These are phyloP conservation scores for Agrochola macilenta DNA, from an alignment of 2,888 invertebrate genomes.

Conservation along the genomic window DNA sequence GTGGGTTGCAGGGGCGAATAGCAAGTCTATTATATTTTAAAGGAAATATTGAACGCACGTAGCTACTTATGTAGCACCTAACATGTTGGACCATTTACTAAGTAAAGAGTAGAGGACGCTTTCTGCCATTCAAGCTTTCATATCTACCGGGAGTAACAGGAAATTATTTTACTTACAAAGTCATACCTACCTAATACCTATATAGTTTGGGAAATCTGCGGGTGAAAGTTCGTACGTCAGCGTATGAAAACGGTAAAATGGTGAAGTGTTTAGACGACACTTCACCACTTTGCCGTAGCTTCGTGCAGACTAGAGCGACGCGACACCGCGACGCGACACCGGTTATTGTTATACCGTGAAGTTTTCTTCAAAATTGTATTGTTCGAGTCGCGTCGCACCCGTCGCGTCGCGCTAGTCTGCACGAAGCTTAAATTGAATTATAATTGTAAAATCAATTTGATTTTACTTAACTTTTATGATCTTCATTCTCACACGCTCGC, in stretches of 20 bases:
- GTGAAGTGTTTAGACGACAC: background rate
- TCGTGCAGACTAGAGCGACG: too few relatives aligned
- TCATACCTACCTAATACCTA: background rate
- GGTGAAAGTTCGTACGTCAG: background rate
- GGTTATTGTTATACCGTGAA: too few relatives aligned
- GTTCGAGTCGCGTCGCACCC: too few relatives aligned
- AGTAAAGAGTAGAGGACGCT: background rate
- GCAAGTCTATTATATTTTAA: background rate
- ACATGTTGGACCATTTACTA: background rate
- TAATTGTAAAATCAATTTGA: slow-evolving; percentile 37
- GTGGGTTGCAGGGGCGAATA: too few relatives aligned
- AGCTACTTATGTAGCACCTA: background rate
- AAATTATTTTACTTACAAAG: slow-evolving; percentile 5
- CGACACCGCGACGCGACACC: too few relatives aligned
- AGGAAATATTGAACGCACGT: background rate
- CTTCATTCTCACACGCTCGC: slow-evolving; percentile 25
- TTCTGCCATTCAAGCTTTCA: background rate
- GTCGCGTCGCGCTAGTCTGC: too few relatives aligned
- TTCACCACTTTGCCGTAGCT: background rate
- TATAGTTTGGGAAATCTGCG: background rate
- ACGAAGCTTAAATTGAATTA: too few relatives aligned
- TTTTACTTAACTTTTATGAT: slow-evolving; percentile 19
- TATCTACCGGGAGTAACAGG: background rate
- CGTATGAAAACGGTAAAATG: background rate
- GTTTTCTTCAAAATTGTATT: too few relatives aligned